phyloP scores from a whole-genome alignment of 2,797 vertebrate species.

The Danionella dracula region DNA sequence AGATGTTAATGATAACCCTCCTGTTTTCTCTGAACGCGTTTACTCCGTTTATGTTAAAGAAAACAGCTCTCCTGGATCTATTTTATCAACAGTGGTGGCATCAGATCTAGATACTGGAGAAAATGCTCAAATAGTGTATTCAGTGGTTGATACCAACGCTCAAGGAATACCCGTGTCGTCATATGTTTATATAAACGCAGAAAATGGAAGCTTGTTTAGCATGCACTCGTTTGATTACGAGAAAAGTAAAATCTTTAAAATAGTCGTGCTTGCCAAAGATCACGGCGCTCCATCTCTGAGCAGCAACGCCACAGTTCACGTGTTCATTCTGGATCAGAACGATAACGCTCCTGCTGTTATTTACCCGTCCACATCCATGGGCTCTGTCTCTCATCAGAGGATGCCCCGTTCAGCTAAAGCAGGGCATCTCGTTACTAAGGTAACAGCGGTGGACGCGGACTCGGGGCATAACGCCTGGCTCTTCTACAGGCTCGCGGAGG shows the following conservation, averaged over 20 bases:
- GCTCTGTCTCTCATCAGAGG: conserved; percentile 45
- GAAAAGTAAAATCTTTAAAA: conserved; percentile 63
- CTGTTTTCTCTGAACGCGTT: conserved; percentile 48
- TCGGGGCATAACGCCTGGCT: conserved; percentile 70
- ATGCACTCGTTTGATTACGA: conserved; percentile 72
- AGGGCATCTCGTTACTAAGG: conserved; percentile 65
- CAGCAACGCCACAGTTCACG: conserved; percentile 39
- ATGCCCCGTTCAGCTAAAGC: conserved; percentile 58
- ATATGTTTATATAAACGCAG: conserved; percentile 54
- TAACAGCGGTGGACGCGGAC: conserved; percentile 68
- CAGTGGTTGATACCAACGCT: conserved; percentile 52
- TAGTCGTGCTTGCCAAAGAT: conserved; percentile 53
- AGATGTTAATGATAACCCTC: conserved; percentile 65
- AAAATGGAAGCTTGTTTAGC: conserved; percentile 76
- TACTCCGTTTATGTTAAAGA: conserved; percentile 55
- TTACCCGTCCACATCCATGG: conserved; percentile 41
- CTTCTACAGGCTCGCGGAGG: conserved; percentile 42
- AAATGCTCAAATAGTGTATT: conserved; percentile 48
- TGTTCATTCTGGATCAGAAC: conserved; percentile 51
- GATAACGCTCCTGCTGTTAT: conserved; percentile 49
- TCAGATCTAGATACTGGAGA: conserved; percentile 46
- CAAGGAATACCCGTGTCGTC: conserved; percentile 60
- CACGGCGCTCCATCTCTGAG: conserved; percentile 41
- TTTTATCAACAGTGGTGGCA: conserved; percentile 50
- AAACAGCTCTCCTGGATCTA: conserved; percentile 49